Base-by-base conservation (phyloP, 2,113 vertebrate genomes). In the Gnathonemus longibarbis region DNA sequence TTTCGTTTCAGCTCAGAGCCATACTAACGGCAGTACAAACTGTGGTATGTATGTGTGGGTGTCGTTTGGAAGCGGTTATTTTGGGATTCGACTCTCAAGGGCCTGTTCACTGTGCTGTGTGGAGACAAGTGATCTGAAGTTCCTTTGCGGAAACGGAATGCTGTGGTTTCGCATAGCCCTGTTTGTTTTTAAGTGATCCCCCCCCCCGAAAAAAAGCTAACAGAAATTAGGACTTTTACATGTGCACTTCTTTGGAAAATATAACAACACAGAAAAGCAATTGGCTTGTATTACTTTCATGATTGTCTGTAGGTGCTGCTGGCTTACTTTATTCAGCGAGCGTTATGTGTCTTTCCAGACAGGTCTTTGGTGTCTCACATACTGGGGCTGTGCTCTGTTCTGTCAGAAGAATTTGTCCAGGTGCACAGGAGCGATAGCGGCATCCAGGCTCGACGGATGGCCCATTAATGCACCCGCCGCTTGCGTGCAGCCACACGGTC, bases 41-140 rank as follows among this genome's bases (percentile, higher is more conserved):
- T 62, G 53, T 88, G 87, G 87, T 88, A 88, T 84, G 77, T 89
- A 31, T 89, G 89, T 89, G 89, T 89, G 89, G 89, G 89, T 62
- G 89, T 89, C 80, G 8, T 84, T 77, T 42, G 74, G 70, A 89
- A 52, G 50, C 19, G 21, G 31, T 52, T 52, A 89, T 89, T 80
- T 80, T 84, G 70, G 48, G 88, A 83, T 74, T 83, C 27, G 49
- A 31, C 35, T 50, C 45, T 89, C 85, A 53, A 48, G 85, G 88
- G 88, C 31, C 52, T 46, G 31, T 84, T 83, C 74, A 42, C 31
- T 50, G 19, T 42, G 17, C 88, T n/a, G 87, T 17, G 31, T n/a
- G 35, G 50, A 84, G 70, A 89, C 39, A 17, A 80, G 21, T 53
- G 50, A 58, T 56, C 80, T 56, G 80, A 46, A 56, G 24, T 84